These are phyloP conservation scores for Melinaea menophilus DNA, from an alignment of 2,888 invertebrate genomes.

Conservation along the genomic window DNA sequence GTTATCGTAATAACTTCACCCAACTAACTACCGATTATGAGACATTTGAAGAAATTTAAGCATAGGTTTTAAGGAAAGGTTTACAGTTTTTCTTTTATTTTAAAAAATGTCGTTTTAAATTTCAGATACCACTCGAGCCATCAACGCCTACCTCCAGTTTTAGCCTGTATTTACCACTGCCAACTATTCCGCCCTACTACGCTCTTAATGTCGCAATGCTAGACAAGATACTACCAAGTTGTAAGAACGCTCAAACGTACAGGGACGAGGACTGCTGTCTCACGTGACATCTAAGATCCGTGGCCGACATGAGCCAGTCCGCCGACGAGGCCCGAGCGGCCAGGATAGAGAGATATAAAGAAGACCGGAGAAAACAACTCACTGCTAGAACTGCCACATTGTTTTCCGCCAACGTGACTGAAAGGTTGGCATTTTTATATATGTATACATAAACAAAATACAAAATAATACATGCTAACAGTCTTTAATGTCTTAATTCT, in stretches of 20 bases:
- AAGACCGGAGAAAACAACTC: conserved; percentile 83
- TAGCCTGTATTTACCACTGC: conserved; percentile 69
- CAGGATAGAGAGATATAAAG: conserved; percentile 84
- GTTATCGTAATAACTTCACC: not conserved
- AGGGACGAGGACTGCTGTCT: conserved; percentile 46
- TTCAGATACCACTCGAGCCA: conserved; percentile 55
- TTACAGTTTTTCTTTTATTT: conserved; percentile 8
- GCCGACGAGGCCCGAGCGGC: conserved; percentile 77
- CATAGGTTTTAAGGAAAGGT: not conserved
- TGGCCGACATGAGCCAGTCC: conserved; percentile 60
- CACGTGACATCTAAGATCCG: conserved; percentile 54
- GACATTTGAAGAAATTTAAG: too few relatives aligned
- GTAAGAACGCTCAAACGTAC: conserved; percentile 47
- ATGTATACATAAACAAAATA: not conserved
- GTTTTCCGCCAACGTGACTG: conserved; percentile 81
- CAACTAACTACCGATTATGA: not conserved
- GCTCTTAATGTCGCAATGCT: conserved; percentile 72
- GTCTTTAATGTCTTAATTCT: conserved; percentile 4
- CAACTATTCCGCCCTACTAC: conserved; percentile 67
- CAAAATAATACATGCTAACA: not conserved
- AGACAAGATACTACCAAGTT: conserved; percentile 53
- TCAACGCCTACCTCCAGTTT: conserved; percentile 50
- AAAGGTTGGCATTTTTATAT: conserved; percentile 48
- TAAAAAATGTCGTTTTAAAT: conserved; percentile 38
- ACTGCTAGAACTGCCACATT: conserved; percentile 79